Evolutionary conservation across 2,797 vertebrate species (phyloP).

Genomic region (Halcyon chelicuti): DNA sequence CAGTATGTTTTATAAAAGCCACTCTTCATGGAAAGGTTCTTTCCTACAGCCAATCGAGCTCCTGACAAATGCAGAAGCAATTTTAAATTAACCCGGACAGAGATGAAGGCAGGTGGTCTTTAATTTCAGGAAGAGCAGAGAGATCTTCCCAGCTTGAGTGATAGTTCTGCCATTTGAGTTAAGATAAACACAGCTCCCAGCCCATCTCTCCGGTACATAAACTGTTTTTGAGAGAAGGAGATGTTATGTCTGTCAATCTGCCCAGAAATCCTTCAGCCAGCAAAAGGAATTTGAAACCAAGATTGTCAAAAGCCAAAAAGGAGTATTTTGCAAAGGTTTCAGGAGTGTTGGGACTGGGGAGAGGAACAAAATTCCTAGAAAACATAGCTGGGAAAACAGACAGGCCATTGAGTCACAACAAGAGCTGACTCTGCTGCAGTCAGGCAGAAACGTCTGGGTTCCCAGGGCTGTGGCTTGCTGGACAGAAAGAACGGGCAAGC

Average conservation of each 20-base stretch:
- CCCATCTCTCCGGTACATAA: neutral
- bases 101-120: neutral
- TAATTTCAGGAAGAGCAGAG: neutral
- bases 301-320: neutral
- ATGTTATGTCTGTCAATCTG: constrained; percentile 54
- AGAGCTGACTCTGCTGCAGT: neutral
- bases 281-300: constrained; percentile 14
- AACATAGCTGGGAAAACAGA: neutral
- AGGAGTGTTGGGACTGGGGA: neutral
- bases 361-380: constrained; percentile 17
- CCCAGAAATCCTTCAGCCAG: constrained; percentile 4
- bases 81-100: neutral
- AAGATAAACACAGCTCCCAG: constrained; percentile 9
- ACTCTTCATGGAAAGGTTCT: neutral
- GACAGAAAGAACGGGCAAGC: neutral
- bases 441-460: neutral
- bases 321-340: constrained; percentile 9
- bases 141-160: neutral
- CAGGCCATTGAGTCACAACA: neutral
- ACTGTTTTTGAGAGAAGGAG: constrained; percentile 8
- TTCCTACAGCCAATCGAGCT: neutral
- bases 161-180: constrained; percentile 28
- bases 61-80: neutral
- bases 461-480: neutral
- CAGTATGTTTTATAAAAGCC: neutral